Percentiles rank a stretch among this genome's conserved stretches.
Evolutionary conservation across 1,140 invertebrate genomes (phyloP).

Genomic region (Tyrophagus putrescentiae): DNA sequence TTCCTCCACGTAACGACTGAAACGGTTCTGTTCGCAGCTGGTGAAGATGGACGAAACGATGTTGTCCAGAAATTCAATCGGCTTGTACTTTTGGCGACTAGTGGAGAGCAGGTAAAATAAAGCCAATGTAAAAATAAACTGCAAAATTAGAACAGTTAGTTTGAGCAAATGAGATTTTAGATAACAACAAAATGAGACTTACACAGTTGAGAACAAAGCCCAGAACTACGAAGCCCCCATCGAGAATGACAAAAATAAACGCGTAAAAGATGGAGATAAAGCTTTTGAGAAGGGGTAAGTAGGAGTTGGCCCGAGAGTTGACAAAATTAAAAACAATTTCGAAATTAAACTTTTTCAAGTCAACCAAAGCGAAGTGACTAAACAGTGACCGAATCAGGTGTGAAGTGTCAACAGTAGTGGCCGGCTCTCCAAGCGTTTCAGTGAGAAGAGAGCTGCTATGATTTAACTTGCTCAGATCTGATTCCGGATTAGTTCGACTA

Average conservation of each 20-base stretch:
- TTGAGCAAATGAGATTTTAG: not conserved
- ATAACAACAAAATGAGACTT: constrained; percentile 11
- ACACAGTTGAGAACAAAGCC: constrained; percentile 24
- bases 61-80: constrained; percentile 61
- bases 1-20: constrained; percentile 58
- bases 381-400: not conserved
- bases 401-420: not conserved
- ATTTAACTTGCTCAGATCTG: not conserved
- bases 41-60: constrained; percentile 50
- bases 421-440: not conserved
- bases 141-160: constrained; percentile 28
- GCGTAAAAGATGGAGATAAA: constrained; percentile 1
- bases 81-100: constrained; percentile 75
- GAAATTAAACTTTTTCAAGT: not conserved
- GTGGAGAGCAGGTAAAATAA: constrained; percentile 84
- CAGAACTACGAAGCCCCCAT: constrained; percentile 10
- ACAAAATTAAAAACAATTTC: constrained; percentile 1
- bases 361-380: constrained; percentile 1
- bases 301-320: constrained; percentile 11
- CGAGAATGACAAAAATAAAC: not conserved
- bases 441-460: too few relatives aligned
- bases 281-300: not conserved
- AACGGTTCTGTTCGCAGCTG: constrained; percentile 33
- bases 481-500: not conserved
- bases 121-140: constrained; percentile 90